Conservation (phyloP, 2,888 invertebrate genomes). For the Xylota sylvarum region DNA sequence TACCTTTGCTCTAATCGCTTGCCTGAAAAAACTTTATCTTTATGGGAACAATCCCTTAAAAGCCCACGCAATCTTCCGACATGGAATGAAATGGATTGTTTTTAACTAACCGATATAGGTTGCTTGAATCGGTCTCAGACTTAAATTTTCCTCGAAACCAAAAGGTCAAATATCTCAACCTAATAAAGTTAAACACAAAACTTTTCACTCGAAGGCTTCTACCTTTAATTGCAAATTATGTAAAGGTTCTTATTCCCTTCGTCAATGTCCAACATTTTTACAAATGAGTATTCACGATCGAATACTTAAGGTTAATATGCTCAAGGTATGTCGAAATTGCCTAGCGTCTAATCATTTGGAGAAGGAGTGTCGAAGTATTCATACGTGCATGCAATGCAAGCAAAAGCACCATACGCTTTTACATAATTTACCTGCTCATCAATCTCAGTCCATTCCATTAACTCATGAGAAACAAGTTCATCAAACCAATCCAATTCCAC, state of each 20-base stretch:
- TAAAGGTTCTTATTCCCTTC: not conserved
- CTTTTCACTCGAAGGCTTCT: not conserved
- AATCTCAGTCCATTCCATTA: too few species aligned
- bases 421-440: not conserved
- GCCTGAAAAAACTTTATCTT: not conserved
- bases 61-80: not conserved
- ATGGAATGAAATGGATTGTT: conserved; percentile 2
- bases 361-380: not conserved
- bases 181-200: not conserved
- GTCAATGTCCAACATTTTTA: not conserved
- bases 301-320: not conserved
- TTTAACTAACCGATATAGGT: not conserved
- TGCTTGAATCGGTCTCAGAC: not conserved
- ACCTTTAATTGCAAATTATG: not conserved
- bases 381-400: conserved; percentile 10
- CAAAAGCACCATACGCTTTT: conserved; percentile 25
- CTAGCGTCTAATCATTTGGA: not conserved
- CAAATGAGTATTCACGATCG: not conserved
- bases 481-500: too few species aligned
- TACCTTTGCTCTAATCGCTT: not conserved
- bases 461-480: too few species aligned
- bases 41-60: not conserved
- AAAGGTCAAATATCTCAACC: not conserved
- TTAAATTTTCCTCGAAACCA: not conserved
- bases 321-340: not conserved